phyloP scores from a whole-genome alignment of 2,113 vertebrate species.

The Tursiops truncatus region DNA sequence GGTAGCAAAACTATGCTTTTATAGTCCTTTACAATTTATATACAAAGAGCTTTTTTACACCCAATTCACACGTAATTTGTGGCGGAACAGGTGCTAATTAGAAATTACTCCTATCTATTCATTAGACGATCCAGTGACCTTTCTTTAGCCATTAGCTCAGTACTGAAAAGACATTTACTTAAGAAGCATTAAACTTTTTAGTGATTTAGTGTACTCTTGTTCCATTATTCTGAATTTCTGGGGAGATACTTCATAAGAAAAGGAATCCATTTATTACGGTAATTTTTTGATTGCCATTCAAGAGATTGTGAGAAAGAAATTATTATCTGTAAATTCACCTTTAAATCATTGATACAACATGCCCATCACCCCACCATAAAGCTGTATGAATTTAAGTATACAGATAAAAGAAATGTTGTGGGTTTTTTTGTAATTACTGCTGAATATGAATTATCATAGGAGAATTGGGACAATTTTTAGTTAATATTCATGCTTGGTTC shows the following conservation, averaged over 20 bases:
- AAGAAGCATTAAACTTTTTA: background rate
- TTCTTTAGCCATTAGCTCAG: background rate
- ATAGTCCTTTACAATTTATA: slow-evolving; percentile 11
- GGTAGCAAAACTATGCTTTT: background rate
- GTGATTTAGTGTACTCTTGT: background rate
- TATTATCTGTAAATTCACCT: slow-evolving; percentile 26
- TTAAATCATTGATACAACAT: background rate
- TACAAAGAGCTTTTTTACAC: slow-evolving; percentile 20
- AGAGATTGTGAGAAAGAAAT: background rate
- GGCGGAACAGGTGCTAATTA: background rate
- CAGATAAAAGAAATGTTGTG: background rate
- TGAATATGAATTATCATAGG: background rate
- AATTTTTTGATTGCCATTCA: background rate
- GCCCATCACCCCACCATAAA: background rate
- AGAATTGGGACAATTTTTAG: background rate
- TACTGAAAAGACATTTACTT: slow-evolving; percentile 26
- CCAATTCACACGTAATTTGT: slow-evolving; percentile 15
- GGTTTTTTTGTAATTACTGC: background rate
- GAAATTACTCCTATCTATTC: slow-evolving; percentile 25
- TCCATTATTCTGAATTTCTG: slow-evolving; percentile 14
- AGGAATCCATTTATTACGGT: background rate
- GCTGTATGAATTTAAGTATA: background rate
- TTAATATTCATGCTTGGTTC: background rate
- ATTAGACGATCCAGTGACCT: background rate
- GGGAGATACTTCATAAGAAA: slow-evolving; percentile 16